A percentile compares a stretch with the other conserved stretches of the same genome.
phyloP scores from a whole-genome alignment of 1,140 invertebrate genomes.

The honey bee (Apis mellifera) region Amel_HAv3.1 CM009935.2:3064001-3064500 shows the following conservation, averaged over 20 bases:
- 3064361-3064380: no score
- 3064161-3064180: constrained; percentile 81
- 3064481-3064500: no score
- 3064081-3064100: constrained; percentile 80
- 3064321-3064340: neutral
- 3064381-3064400: no score
- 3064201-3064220: constrained; percentile 78
- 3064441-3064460: no score
- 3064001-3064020: constrained; percentile 82
- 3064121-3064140: constrained; percentile 74
- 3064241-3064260: constrained; percentile 60
- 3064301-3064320: neutral
- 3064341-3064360: neutral
- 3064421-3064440: no score
- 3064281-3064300: neutral
- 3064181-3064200: constrained; percentile 77
- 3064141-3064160: constrained; percentile 82
- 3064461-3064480: no score
- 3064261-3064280: constrained; percentile 27
- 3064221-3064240: constrained; percentile 72
- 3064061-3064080: constrained; percentile 81
- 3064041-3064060: constrained; percentile 77
- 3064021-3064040: constrained; percentile 80
- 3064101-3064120: constrained; percentile 74
- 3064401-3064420: neutral